phyloP scores from a whole-genome alignment of 1,140 invertebrate genomes.

The Andrena cerasifolii region DNA sequence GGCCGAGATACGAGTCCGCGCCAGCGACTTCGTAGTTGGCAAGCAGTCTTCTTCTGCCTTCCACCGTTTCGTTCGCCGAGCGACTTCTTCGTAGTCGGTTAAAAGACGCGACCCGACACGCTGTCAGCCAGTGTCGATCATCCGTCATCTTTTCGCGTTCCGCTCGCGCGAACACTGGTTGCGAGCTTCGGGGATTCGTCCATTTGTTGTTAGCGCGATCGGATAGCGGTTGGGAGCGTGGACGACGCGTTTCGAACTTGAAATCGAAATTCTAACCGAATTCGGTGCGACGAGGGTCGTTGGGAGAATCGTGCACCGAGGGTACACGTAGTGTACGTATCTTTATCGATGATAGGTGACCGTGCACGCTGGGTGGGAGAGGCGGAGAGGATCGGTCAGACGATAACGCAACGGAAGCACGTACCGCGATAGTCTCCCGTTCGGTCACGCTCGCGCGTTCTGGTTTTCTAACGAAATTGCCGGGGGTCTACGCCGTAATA shows the following conservation, averaged over 20 bases:
- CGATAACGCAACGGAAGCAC: constrained; percentile 63
- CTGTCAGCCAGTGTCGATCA: background rate
- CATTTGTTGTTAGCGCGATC: too few relatives aligned
- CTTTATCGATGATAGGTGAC: constrained; percentile 58
- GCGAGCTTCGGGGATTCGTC: too few relatives aligned
- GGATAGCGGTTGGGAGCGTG: too few relatives aligned
- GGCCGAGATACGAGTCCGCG: background rate
- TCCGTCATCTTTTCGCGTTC: constrained; percentile 7
- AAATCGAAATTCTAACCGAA: background rate
- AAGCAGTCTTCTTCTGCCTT: constrained; percentile 33
- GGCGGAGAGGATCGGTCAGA: constrained; percentile 46
- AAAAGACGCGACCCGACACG: background rate
- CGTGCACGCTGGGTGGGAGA: constrained; percentile 12
- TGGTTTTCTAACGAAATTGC: constrained; percentile 54
- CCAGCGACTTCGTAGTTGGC: constrained; percentile 28
- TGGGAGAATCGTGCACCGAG: background rate
- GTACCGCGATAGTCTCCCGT: constrained; percentile 54
- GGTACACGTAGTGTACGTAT: background rate
- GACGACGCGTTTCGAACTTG: background rate
- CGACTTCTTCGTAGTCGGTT: constrained; percentile 24
- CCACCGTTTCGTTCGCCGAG: constrained; percentile 40
- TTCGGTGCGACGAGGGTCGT: too few relatives aligned
- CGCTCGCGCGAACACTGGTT: background rate
- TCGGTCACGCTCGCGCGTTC: constrained; percentile 37
- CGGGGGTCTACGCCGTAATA: constrained; percentile 48